Conservation (phyloP, 35 echinoderm and acorn worm species). For the Apostichopus californicus region DNA sequence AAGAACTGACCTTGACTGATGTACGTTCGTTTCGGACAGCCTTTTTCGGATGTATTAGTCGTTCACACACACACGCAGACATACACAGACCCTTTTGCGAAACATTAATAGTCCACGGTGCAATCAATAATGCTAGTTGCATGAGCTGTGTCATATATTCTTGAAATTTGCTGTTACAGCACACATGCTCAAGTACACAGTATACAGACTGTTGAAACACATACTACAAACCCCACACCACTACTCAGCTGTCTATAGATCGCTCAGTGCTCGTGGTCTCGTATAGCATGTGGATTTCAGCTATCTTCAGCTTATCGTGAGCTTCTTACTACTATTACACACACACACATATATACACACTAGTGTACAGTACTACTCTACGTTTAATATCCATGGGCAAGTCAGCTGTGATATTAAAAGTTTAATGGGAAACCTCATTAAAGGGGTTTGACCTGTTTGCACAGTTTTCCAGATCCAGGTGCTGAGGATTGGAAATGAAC, state of each 20-base stretch:
- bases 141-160: neutral
- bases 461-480: neutral
- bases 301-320: too few species aligned
- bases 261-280: too few species aligned
- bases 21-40: neutral
- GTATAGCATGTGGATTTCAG: too few species aligned
- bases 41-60: neutral
- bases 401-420: constrained; percentile 6
- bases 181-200: neutral
- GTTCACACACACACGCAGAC: too few species aligned
- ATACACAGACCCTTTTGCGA: neutral
- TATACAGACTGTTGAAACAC: too few species aligned
- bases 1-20: neutral
- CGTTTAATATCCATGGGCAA: neutral
- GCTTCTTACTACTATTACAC: too few species aligned
- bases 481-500: too few species aligned
- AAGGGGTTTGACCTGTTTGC: constrained; percentile 21
- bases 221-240: too few species aligned
- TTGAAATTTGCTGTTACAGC: neutral
- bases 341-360: too few species aligned
- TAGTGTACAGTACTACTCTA: too few species aligned
- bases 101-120: neutral
- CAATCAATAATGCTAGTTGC: constrained; percentile 31
- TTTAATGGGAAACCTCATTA: constrained; percentile 31
- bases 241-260: too few species aligned